Evolutionary conservation across 2,888 invertebrate species (phyloP), one percentile per base, ranked within the genome.

Genomic region (Orthosia cruda): DNA sequence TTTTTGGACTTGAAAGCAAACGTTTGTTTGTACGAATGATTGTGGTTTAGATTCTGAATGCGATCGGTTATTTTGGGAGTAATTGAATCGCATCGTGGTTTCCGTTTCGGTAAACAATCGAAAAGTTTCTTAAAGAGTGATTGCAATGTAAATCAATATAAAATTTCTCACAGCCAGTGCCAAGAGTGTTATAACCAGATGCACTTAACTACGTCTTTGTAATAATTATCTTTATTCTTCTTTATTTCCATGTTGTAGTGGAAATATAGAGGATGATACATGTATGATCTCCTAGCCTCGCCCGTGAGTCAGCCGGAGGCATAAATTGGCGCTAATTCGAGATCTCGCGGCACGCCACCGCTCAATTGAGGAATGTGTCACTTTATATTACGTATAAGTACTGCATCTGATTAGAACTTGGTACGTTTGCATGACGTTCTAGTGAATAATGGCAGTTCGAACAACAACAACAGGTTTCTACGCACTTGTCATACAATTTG

Each of bases 361-460:
- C 93, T 94, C 96, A 96, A 96, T 96, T 96, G 96, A 96, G 93
- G 95, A 95, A 96, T 96, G 96, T 96, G 95, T 95, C 96, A 95
- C 94, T 94, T 92, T 86, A 92, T 91, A 93, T 93, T 91, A 92
- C 85, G 88, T 88, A 80, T 74, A 83, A 71, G 85, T 85, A 82
- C 83, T 84, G 81, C 80, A 77, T 77, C 77, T 65, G 71, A 76
- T 75, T 74, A 74, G 66, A 52, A 80, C 62, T 75, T 74, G 50
- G 78, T 64, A 64, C 52, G 40, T 54, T 62, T 66, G 61, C 65
- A 74, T 78, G 72, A 72, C 71, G 50, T 79, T 49, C 68, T 65
- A 67, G 66, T 76, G 59, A 80, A 74, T 78, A 77, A 73, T 59
- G 54, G 54, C 32, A 52, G 55, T 59, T 45, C 23, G 40, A 66